Percentiles rank a stretch among this genome's conserved stretches.
Evolutionary conservation across 64 coral and sea anemone species (phyloP).

Genomic region (Porites lutea): DNA sequence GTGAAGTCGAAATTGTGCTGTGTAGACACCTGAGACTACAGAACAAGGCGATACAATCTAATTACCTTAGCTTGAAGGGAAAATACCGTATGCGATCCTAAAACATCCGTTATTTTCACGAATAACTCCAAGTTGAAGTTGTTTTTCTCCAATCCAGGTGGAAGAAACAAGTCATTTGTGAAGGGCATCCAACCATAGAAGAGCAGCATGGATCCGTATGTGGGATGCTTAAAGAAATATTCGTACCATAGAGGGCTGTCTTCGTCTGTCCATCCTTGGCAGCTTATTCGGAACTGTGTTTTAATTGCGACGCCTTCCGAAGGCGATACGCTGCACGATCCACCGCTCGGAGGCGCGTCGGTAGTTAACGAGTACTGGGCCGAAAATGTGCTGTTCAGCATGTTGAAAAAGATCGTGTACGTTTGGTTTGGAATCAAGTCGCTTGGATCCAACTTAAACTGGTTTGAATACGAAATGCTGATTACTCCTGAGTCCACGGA

Average conservation of each 20-base stretch:
- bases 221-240: conserved; percentile 24
- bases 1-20: too few species aligned
- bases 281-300: conserved; percentile 57
- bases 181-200: conserved; percentile 24
- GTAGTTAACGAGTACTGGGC: conserved; percentile 30
- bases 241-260: conserved; percentile 74
- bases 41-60: not conserved
- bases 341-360: conserved; percentile 38
- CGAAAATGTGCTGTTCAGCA: not conserved
- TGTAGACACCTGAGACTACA: too few species aligned
- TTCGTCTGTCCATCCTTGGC: conserved; percentile 58
- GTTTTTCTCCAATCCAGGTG: not conserved
- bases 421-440: conserved; percentile 24
- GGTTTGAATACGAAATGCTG: not conserved
- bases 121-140: conserved; percentile 23
- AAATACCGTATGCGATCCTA: conserved; percentile 35
- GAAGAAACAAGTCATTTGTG: conserved; percentile 41
- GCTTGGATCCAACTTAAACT: conserved; percentile 18
- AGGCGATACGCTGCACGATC: conserved; percentile 42
- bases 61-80: conserved; percentile 43
- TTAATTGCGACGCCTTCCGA: conserved; percentile 28
- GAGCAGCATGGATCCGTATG: conserved; percentile 20
- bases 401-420: conserved; percentile 33
- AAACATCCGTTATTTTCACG: conserved; percentile 59
- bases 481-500: not conserved